These are phyloP conservation scores for Lytechinus variegatus DNA, from an alignment of 35 echinoderm and acorn worm genomes.

Conservation along the genomic window DNA sequence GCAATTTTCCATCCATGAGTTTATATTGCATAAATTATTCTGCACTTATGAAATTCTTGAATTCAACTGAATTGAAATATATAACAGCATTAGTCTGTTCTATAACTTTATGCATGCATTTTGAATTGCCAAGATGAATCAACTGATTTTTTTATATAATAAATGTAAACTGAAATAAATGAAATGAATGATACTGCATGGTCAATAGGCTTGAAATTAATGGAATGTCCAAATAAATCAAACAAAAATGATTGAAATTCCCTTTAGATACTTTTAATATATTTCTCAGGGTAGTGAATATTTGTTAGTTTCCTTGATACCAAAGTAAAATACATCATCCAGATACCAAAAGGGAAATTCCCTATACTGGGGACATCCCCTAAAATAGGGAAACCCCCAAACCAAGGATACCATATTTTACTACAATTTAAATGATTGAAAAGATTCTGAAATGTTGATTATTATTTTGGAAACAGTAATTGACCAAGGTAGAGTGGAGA, in stretches of 20 bases:
- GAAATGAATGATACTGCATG: background rate
- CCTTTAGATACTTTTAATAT: background rate
- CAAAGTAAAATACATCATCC: background rate
- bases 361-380: background rate
- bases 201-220: background rate
- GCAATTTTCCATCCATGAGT: no score
- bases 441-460: background rate
- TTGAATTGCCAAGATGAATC: background rate
- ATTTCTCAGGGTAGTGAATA: background rate
- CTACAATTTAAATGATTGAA: background rate
- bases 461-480: no score
- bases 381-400: background rate
- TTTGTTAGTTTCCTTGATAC: background rate
- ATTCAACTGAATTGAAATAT: background rate
- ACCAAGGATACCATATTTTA: background rate
- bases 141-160: background rate
- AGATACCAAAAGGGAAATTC: background rate
- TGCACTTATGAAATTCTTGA: background rate
- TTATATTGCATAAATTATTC: background rate
- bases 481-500: no score
- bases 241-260: background rate
- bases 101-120: background rate
- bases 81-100: background rate
- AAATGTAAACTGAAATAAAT: background rate
- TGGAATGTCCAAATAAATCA: background rate